These are phyloP conservation scores for Umimayanthus chanpuru DNA, from an alignment of 92 coral and sea anemone species.

Conservation along the genomic window DNA sequence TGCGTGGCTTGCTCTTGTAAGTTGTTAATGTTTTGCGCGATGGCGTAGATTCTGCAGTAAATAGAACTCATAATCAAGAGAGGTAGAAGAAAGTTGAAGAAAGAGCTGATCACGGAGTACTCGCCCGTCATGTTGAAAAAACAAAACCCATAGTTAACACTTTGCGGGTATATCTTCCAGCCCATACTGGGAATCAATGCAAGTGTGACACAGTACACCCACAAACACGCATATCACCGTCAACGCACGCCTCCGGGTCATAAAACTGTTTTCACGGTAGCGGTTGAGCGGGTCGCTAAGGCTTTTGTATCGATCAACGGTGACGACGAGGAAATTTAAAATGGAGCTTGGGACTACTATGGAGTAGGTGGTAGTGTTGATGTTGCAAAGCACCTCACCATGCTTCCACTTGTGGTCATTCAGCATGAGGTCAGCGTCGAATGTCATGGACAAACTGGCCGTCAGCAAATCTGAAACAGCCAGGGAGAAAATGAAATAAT, in stretches of 20 bases:
- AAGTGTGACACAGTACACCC: slow-evolving; percentile 82
- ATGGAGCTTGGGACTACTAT: slow-evolving; percentile 93
- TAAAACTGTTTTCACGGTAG: slow-evolving; percentile 74
- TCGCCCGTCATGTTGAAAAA: slow-evolving; percentile 67
- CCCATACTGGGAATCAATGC: slow-evolving; percentile 89
- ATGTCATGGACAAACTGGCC: slow-evolving; percentile 79
- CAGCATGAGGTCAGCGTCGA: slow-evolving; percentile 82
- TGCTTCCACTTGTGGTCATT: slow-evolving; percentile 71
- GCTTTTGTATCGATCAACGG: slow-evolving; percentile 92
- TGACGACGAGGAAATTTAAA: slow-evolving; percentile 82
- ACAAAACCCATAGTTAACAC: slow-evolving; percentile 48
- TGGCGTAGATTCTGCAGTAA: slow-evolving; percentile 72
- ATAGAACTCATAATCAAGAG: slow-evolving; percentile 74
- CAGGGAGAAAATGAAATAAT: slow-evolving; percentile 82
- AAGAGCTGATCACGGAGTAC: slow-evolving; percentile 85
- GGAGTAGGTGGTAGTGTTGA: slow-evolving; percentile 87
- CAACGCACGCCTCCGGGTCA: slow-evolving; percentile 80
- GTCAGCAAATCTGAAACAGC: slow-evolving; percentile 89
- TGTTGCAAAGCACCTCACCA: slow-evolving; percentile 65
- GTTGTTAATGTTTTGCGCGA: slow-evolving; percentile 48
- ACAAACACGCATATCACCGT: slow-evolving; percentile 65
- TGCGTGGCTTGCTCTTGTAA: neutral
- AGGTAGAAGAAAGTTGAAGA: slow-evolving; percentile 84
- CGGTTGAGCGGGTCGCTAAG: slow-evolving; percentile 83
- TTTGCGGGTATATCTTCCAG: slow-evolving; percentile 66